A percentile compares a stretch with the other conserved stretches of the same genome.
Evolutionary conservation across 2,113 vertebrate genomes (phyloP).

Genomic region (Rana temporaria): DNA sequence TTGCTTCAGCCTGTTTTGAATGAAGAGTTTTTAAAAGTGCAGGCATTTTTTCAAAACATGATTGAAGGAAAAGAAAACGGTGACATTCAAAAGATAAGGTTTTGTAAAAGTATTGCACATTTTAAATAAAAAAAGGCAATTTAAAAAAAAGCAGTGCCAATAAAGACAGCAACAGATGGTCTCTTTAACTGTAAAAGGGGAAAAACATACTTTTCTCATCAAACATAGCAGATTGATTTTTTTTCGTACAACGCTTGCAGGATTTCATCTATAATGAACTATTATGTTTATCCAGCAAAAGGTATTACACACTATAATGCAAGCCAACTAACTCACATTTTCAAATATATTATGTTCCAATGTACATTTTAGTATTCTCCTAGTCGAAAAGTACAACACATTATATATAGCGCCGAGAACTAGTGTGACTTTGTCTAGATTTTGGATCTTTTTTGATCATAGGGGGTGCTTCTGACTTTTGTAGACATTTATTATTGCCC

Average conservation of each 20-base stretch:
- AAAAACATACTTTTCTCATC: constrained; percentile 53
- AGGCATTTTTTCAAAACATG: constrained; percentile 12
- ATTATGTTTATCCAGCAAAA: constrained; percentile 32
- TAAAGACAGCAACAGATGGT: constrained; percentile 42
- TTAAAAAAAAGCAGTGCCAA: constrained; percentile 37
- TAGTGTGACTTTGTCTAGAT: too few relatives aligned
- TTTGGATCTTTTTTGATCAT: too few relatives aligned
- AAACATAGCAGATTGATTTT: constrained; percentile 42
- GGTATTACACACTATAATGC: constrained; percentile 15
- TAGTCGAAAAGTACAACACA: neutral
- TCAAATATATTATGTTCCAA: constrained; percentile 22
- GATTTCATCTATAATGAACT: constrained; percentile 44
- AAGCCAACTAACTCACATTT: constrained; percentile 13
- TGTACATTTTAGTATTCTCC: constrained; percentile 3
- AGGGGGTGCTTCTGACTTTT: too few relatives aligned
- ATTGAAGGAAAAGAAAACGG: constrained; percentile 16
- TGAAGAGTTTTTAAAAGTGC: constrained; percentile 10
- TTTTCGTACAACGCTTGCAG: constrained; percentile 13
- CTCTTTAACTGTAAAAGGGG: constrained; percentile 26
- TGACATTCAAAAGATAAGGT: constrained; percentile 48
- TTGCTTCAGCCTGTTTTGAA: constrained; percentile 13
- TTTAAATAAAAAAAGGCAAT: constrained; percentile 50
- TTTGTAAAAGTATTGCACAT: constrained; percentile 33
- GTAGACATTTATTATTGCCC: too few relatives aligned
- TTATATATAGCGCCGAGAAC: neutral